These are phyloP conservation scores for Agrochola lota DNA, from an alignment of 2,888 invertebrate genomes.

Conservation along the genomic window DNA sequence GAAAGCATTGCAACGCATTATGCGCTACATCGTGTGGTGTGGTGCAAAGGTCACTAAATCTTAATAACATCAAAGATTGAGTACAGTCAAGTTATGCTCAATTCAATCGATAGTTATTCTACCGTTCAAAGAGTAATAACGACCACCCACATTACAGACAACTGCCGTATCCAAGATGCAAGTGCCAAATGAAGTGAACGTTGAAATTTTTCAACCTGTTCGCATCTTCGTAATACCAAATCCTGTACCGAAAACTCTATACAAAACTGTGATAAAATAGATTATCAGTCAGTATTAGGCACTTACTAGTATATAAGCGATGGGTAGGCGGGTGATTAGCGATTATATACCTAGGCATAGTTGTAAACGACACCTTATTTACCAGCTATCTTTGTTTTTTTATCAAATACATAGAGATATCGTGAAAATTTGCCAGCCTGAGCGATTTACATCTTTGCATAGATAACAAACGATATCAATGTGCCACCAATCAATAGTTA, in stretches of 20 bases:
- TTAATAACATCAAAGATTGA: not conserved
- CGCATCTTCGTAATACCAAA: not conserved
- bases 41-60: not conserved
- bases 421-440: conserved; percentile 35
- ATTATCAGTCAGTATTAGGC: conserved; percentile 41
- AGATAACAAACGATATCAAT: conserved; percentile 53
- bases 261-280: conserved; percentile 29
- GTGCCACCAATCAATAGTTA: conserved; percentile 58
- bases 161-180: not conserved
- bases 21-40: not conserved
- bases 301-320: conserved; percentile 44
- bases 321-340: conserved; percentile 60
- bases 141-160: not conserved
- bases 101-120: conserved; percentile 2
- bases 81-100: not conserved
- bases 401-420: conserved; percentile 65
- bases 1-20: not conserved
- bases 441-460: conserved; percentile 50
- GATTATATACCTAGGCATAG: conserved; percentile 49
- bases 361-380: conserved; percentile 51
- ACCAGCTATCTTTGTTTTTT: conserved; percentile 63
- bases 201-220: not conserved
- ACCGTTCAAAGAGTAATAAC: not conserved
- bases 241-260: conserved; percentile 1
- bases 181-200: not conserved